Evolutionary conservation across 30 jellyfish, hydroid and myxozoan species (phyloP), one percentile per base, ranked within the genome.

Genomic region (Sanderia malayensis): DNA sequence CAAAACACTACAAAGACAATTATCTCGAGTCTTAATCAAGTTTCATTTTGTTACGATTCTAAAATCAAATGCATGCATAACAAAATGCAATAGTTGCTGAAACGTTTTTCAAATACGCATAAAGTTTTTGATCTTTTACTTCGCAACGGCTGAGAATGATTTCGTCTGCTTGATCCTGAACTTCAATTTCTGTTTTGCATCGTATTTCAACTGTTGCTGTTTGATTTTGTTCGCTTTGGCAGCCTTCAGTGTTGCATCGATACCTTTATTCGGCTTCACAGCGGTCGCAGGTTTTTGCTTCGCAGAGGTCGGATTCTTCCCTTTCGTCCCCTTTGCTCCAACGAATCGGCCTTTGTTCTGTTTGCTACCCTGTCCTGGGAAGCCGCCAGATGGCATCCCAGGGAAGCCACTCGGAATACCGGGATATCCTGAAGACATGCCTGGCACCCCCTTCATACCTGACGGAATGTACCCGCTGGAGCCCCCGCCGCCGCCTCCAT

Each of bases 401-500:
- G 88, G 88, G 31, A 76, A 76, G 2, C 88, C 88, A 11, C 27
- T 19, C 4, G 64, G 64, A 19, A 49, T 49, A 19, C 64, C 64
- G 24, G 64, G 64, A 49, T 49, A 49, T 18, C 64, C 64, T 49
- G 64, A 49, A 4, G 64, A 8, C 27, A 76, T 61, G 17, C 88
- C 88, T 3, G 88, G 88, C n/a, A 76, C 63, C 15, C 88, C 88
- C 17, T 19, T 21, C 88, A 76, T 61, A 22, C 71, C 71, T 17
- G 44, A 4, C 31, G 88, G 88, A 15, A 76, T 76, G 41, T 55
- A 61, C 72, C 80, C 68, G 47, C 46, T 55, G 33, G 71, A 31
- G 58, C 88, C 88, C 17, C 88, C 88, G 17, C 74, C 88, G 26
- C 88, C 88, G 3, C 88, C 88, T 17, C 88, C 88, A 29, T 64